Base-by-base conservation (phyloP, 2,113 vertebrate species). In the Meleagris gallopavo region DNA sequence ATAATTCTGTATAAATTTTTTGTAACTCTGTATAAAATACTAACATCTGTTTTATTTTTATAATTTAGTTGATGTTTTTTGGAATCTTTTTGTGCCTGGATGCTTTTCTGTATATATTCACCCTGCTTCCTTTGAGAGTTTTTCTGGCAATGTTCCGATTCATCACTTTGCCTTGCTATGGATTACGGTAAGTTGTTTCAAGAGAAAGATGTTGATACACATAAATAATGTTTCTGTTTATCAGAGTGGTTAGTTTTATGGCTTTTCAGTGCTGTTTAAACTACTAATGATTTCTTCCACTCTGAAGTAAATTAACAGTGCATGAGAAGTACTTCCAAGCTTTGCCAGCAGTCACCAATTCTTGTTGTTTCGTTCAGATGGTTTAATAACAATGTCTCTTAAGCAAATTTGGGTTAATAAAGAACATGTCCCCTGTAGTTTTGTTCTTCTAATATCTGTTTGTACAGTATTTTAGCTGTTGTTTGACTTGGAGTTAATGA, bases 81-180 rank as follows among this genome's bases (percentile, higher is more conserved):
- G 99, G 99, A 80, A 98, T 99, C 97, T 99, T 99, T 96, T 97
- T 99, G 96, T 99, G 99, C 96, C 98, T 99, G 97, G 99, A 99
- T 64, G 99, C 99, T 36, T 99, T 99, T 97, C 98, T 99, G 45
- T 99, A 99, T 62, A 98, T 99, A 91, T 99, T 99, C 98, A 99
- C 99, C 15, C 97, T 99, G 76, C 99, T 99, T 83, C 99, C 99
- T 57, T 95, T 99, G 79, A 96, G 99, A 96, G 98, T 99, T 71
- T 97, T 99, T 93, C 98, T 99, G 97, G 99, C 99, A 9, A 86
- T 99, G 41, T 98, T 99, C 92, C 97, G 98, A 78, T 98, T 99
- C 95, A 94, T 99, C 97, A 99, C 98, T 38, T 97, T 99, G 94
- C 99, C 99, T 50, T 99, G 99, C 97, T 99, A 98, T 92, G 98